These are phyloP conservation scores for Napeogenes sylphis DNA, from an alignment of 2,888 invertebrate species.

Conservation along the genomic window DNA sequence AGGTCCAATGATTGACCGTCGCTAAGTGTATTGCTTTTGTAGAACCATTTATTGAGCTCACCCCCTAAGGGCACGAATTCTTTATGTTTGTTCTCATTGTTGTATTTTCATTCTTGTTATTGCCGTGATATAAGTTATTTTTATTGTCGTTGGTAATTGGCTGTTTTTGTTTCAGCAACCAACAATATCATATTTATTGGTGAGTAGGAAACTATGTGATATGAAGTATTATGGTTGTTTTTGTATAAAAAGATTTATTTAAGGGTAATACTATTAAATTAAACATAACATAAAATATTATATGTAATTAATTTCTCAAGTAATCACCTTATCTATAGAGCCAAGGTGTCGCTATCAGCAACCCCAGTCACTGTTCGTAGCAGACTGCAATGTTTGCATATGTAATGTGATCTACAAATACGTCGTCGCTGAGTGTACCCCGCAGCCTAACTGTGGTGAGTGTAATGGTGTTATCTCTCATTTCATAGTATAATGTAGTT, in stretches of 20 bases:
- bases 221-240: slow-evolving; percentile 6
- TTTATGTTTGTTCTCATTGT: slow-evolving; percentile 29
- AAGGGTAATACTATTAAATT: too few relatives aligned
- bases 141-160: slow-evolving; percentile 22
- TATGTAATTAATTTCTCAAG: too few relatives aligned
- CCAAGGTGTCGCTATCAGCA: slow-evolving; percentile 35
- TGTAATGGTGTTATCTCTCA: slow-evolving; percentile 9
- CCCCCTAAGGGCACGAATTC: slow-evolving; percentile 24
- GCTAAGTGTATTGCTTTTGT: slow-evolving; percentile 44
- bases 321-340: slow-evolving; percentile 27
- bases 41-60: slow-evolving; percentile 38
- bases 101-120: slow-evolving; percentile 26
- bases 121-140: slow-evolving; percentile 26
- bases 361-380: slow-evolving; percentile 34
- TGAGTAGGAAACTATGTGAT: slow-evolving; percentile 23
- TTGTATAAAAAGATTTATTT: neutral
- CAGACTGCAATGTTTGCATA: slow-evolving; percentile 34
- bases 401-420: slow-evolving; percentile 38
- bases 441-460: slow-evolving; percentile 32
- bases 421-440: slow-evolving; percentile 37
- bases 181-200: slow-evolving; percentile 35
- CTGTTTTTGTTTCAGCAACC: slow-evolving; percentile 16
- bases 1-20: slow-evolving; percentile 42
- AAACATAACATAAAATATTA: too few relatives aligned
- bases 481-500: neutral